These are phyloP conservation scores for Cephonodes hylas DNA, from an alignment of 2,888 invertebrate genomes.

Conservation along the genomic window DNA sequence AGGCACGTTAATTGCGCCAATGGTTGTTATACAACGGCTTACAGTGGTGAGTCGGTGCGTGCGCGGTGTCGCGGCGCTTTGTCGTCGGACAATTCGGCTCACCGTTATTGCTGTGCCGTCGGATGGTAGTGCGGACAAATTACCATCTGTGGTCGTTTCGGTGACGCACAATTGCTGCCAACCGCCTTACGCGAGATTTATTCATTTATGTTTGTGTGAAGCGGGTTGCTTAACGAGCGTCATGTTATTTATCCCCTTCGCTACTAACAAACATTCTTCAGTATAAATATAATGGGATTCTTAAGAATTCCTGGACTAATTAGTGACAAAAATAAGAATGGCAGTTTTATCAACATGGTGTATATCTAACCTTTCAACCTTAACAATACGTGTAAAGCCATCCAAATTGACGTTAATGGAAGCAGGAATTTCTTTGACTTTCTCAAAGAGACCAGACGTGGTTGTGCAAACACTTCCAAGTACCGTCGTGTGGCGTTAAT, in stretches of 20 bases:
- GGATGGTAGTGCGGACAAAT: conserved; percentile 35
- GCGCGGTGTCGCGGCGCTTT: conserved; percentile 13
- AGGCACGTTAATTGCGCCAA: conserved; percentile 23
- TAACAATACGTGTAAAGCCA: background rate
- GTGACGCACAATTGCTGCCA: conserved; percentile 44
- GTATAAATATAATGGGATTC: background rate
- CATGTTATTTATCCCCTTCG: background rate
- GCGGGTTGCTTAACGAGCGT: conserved; percentile 29
- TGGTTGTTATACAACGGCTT: conserved; percentile 19
- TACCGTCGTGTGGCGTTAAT: conserved; percentile 7
- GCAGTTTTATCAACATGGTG: background rate
- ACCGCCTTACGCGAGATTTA: conserved; percentile 45
- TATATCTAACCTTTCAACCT: background rate
- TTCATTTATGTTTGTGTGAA: conserved; percentile 40
- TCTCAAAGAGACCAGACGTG: background rate
- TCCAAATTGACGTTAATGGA: conserved; percentile 1
- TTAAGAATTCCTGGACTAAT: background rate
- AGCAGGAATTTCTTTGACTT: background rate
- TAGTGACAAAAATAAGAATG: background rate
- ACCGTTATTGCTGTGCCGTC: conserved; percentile 25
- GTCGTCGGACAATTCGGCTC: conserved; percentile 22
- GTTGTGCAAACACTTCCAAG: background rate
- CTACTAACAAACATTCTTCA: background rate
- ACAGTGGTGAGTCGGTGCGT: conserved; percentile 8
- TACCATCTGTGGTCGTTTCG: conserved; percentile 39